Base-by-base conservation (phyloP, 2,888 invertebrate species). In the Chironomus riparius region DNA sequence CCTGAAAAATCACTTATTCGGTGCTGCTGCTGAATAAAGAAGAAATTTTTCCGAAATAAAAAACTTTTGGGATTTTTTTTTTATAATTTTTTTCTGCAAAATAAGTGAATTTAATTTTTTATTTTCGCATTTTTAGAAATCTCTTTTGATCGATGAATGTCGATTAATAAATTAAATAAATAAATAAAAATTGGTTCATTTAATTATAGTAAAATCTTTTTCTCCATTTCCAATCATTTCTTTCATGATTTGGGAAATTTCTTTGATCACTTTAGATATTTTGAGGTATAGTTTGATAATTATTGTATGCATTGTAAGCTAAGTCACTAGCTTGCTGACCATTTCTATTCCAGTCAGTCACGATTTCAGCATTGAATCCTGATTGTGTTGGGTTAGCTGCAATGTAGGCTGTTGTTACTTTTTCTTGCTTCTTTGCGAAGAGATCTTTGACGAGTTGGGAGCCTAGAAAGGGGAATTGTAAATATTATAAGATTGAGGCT, bases 371-470 rank as follows among this genome's bases (percentile, higher is more conserved):
- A 78, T 83, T 83, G 79, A 84, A 77, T 13, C 76, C 76, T 10
- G 74, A 47, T 12, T 65, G 10, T 15, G 18, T 13, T 77, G 84
- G 84, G 62, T 61, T 69, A 0, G 83, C 84, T 73, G 84, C 83
- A 78, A 84, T 84, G 80, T 84, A 84, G 77, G 84, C 84, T 76
- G 84, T 84, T 80, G 84, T 84, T 77, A 84, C 82, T 79, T 82
- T 83, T 78, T 84, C 84, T 81, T 84, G 82, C 80, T 84, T 84
- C 79, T 83, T 83, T 77, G 82, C 82, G 80, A 84, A 79, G 78
- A 84, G 79, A 79, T 84, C 84, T 80, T 84, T 84, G 80, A 83
- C 82, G 81, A 84, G 83, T 78, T 82, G 81, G 77, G 83, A 81
- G 79, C 85, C 84, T 83, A 56, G 3, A 77, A 69, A 72, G 3